These are phyloP conservation scores for Cuculus canorus DNA, from an alignment of 2,797 vertebrate species.

Conservation along the genomic window DNA sequence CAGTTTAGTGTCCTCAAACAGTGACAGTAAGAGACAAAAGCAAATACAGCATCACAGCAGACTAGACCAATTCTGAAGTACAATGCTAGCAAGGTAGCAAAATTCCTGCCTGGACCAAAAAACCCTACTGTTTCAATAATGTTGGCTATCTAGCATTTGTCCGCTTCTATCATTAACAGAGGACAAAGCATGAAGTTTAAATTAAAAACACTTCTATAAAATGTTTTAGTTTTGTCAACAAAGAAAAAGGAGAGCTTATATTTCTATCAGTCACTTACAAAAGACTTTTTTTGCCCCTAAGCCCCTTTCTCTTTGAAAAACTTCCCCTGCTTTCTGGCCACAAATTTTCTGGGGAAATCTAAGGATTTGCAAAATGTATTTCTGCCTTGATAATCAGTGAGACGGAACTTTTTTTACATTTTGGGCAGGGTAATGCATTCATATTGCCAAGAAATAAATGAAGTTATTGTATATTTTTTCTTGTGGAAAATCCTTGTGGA, in stretches of 20 bases:
- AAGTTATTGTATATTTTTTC: conserved; percentile 9
- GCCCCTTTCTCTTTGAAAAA: background rate
- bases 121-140: background rate
- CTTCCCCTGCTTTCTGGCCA: background rate
- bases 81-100: background rate
- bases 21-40: background rate
- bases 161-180: background rate
- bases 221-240: background rate
- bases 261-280: background rate
- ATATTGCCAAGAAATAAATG: conserved; percentile 11
- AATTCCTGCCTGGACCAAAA: background rate
- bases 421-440: background rate
- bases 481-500: conserved; percentile 10
- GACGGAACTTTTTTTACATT: background rate
- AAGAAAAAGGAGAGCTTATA: background rate
- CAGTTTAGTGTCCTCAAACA: conserved; percentile 5
- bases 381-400: background rate
- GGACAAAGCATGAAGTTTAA: background rate
- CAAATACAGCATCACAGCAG: background rate
- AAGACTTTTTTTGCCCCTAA: background rate
- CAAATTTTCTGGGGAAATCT: background rate
- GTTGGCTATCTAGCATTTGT: background rate
- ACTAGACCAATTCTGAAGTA: background rate
- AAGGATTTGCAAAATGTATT: background rate
- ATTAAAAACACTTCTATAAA: background rate